Conservation (phyloP, 2,888 invertebrate species). For the Drosophila colorata region DNA sequence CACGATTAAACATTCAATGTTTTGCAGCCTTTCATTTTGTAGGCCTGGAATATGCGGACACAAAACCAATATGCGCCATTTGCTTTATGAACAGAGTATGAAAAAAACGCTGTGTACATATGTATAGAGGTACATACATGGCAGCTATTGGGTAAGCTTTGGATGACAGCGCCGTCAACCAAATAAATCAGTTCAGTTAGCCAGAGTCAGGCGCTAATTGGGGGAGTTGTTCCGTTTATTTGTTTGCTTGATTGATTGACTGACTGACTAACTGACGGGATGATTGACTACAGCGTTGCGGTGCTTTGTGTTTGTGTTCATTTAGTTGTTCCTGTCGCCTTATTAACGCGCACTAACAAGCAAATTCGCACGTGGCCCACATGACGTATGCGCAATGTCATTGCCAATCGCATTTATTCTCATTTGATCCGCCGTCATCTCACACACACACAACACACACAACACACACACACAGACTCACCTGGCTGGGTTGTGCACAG, state of each 20-base stretch:
- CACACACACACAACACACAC: too few species aligned
- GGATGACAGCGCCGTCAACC: conserved; percentile 11
- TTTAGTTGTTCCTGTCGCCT: neutral
- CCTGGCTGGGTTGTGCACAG: conserved; percentile 84
- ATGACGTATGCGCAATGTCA: conserved; percentile 39
- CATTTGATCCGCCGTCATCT: too few species aligned
- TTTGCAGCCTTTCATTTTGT: too few species aligned
- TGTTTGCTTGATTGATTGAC: conserved; percentile 32
- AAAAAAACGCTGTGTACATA: neutral
- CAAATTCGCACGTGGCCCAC: neutral
- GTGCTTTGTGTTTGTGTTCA: neutral
- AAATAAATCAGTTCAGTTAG: conserved; percentile 36
- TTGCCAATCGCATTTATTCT: conserved; percentile 22
- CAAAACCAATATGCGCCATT: neutral
- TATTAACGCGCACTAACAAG: conserved; percentile 1
- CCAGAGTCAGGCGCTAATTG: conserved; percentile 25
- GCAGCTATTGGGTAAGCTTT: conserved; percentile 5
- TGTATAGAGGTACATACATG: neutral
- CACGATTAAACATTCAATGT: too few species aligned
- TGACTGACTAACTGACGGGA: conserved; percentile 12
- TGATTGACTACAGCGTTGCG: conserved; percentile 20
- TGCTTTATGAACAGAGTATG: neutral
- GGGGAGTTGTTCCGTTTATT: conserved; percentile 26
- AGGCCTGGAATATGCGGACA: too few species aligned
- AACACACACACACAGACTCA: conserved; percentile 51